phyloP scores from a whole-genome alignment of 1,140 invertebrate species.

The Tetramorium parvispinum region DNA sequence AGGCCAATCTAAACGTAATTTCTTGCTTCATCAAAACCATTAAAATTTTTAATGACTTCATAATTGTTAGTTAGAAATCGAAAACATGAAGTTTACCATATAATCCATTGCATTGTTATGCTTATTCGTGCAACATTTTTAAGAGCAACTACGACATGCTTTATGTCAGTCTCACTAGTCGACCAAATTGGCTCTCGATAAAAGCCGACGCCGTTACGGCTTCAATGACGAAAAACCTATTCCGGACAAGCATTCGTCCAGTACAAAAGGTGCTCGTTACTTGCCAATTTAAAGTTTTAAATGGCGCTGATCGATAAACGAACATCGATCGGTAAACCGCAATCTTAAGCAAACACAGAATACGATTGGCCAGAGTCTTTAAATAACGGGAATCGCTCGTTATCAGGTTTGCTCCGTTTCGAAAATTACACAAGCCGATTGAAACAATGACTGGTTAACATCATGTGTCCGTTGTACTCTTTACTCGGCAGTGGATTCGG shows the following conservation, averaged over 20 bases:
- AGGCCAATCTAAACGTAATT: background rate
- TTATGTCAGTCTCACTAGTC: background rate
- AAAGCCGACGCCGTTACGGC: constrained; percentile 23
- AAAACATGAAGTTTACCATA: constrained; percentile 1
- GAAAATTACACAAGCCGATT: constrained; percentile 41
- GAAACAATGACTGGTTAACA: constrained; percentile 48
- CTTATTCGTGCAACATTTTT: constrained; percentile 45
- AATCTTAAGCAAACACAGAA: constrained; percentile 53
- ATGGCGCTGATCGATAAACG: constrained; percentile 12
- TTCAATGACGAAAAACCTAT: constrained; percentile 30
- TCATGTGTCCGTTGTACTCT: constrained; percentile 18
- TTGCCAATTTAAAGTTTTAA: constrained; percentile 68
- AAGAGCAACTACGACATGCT: constrained; percentile 8
- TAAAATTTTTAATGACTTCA: constrained; percentile 30
- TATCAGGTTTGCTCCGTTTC: constrained; percentile 13
- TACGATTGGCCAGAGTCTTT: background rate
- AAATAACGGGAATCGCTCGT: constrained; percentile 51
- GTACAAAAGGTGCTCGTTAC: constrained; percentile 54
- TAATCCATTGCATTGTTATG: constrained; percentile 2
- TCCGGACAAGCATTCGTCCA: constrained; percentile 26
- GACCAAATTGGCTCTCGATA: constrained; percentile 51
- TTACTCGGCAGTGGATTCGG: constrained; percentile 25
- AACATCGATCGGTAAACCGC: background rate
- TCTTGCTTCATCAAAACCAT: background rate
- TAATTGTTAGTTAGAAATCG: background rate